These are phyloP conservation scores for Enhydra lutris DNA, from an alignment of 2,113 vertebrate genomes.

Conservation along the genomic window DNA sequence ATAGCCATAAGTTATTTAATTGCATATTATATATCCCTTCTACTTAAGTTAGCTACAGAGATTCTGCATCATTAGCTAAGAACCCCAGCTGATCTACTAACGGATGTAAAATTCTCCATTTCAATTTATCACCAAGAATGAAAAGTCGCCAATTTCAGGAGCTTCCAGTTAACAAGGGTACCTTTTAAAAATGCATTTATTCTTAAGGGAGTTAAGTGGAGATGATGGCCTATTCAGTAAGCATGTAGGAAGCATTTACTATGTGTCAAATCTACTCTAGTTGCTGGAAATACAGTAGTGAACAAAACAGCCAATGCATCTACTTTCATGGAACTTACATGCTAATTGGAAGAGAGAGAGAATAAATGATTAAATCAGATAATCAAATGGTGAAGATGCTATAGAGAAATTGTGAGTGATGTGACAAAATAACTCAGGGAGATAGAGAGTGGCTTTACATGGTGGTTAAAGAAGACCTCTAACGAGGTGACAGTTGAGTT, in stretches of 20 bases:
- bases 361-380: neutral
- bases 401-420: neutral
- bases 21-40: neutral
- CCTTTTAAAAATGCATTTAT: neutral
- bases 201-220: neutral
- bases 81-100: neutral
- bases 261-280: neutral
- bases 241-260: neutral
- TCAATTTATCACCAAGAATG: neutral
- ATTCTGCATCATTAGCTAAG: neutral
- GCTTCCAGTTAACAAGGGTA: neutral
- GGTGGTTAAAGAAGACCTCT: neutral
- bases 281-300: neutral
- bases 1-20: neutral
- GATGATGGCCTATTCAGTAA: neutral
- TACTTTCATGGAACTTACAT: neutral
- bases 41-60: neutral
- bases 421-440: neutral
- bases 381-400: too few relatives aligned
- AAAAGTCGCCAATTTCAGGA: neutral
- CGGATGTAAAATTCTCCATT: neutral
- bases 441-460: neutral
- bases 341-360: neutral
- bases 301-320: neutral
- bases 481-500: neutral